phyloP scores from a whole-genome alignment of 2,888 invertebrate species.

The Cataglyphis cursor region DNA sequence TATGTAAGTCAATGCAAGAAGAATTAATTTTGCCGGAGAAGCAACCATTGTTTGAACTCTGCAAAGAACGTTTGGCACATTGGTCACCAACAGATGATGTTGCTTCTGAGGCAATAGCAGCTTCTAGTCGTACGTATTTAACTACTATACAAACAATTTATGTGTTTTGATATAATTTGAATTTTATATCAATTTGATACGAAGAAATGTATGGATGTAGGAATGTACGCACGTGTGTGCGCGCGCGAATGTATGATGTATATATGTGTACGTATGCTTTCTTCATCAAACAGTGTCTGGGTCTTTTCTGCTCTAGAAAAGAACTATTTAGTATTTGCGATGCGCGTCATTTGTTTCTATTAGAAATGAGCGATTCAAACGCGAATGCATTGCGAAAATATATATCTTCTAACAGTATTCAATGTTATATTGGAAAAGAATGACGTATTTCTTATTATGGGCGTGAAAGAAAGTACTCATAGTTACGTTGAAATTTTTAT shows the following conservation, averaged over 20 bases:
- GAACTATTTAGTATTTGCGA: no score
- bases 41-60: slow-evolving; percentile 95
- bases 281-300: no score
- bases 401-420: no score
- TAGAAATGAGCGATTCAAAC: no score
- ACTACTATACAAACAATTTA: background rate
- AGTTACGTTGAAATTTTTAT: no score
- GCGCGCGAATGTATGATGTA: background rate
- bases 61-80: slow-evolving; percentile 92
- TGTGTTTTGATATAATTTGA: background rate
- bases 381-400: no score
- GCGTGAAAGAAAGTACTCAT: no score
- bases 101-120: slow-evolving; percentile 82
- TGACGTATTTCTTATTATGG: no score
- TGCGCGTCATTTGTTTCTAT: no score
- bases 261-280: background rate
- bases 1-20: slow-evolving; percentile 91
- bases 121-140: slow-evolving; percentile 82
- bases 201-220: background rate
- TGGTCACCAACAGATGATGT: slow-evolving; percentile 90
- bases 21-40: slow-evolving; percentile 90
- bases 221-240: background rate
- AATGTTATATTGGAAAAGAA: no score
- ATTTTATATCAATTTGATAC: background rate
- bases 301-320: no score